Base-by-base conservation (phyloP, 2,113 vertebrate genomes). In the Leptocoma aspasia region DNA sequence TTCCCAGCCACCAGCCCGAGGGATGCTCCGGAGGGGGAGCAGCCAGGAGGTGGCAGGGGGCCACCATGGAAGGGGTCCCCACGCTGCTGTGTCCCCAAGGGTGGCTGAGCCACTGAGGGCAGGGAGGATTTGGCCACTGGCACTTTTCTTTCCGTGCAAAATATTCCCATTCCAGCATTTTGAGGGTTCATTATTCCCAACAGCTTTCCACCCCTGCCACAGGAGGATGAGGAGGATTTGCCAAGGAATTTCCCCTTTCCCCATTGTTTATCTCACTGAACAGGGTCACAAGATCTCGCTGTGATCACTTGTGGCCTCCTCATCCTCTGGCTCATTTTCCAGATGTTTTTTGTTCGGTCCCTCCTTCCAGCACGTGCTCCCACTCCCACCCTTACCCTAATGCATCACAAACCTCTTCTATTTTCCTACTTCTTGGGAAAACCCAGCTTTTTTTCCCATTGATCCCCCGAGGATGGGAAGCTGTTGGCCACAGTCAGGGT, bases 1-100 rank as follows among this genome's bases (percentile, higher is more conserved):
- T 97, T 97, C 96, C 92, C 82, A 77, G 75, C 95, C 82, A 96
- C 92, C 82, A 77, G 75, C 95, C 82, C 80, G 15, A 72, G 94
- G 95, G 92, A 66, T 21, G 69, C 77, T 89, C 63, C 1, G 0
- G 28, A 52, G 86, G 41, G 86, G 71, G 59, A 95, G 94, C 75
- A 88, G 85, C 30, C 16, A 0, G 39, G 39, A 24, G 78, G 73
- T 0, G 2, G 18, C 0, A 1, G 53, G 88, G 59, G 44, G 10
- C 31, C 0, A 0, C 15, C 30, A 9, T 1, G 42, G 45, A 5
- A 80, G 35, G 79, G 47, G 56, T 78, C 60, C 41, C 78, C 84
- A 10, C 0, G 0, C 47, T 3, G 0, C 45, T 1, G 0, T 5
- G 2, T 44, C 71, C 90, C 6, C 0, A 13, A 3, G 39, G 18